Evolutionary conservation across 2,888 invertebrate species (phyloP), one percentile per base, ranked within the genome.

Genomic region (Caenorhabditis doughertyi): DNA sequence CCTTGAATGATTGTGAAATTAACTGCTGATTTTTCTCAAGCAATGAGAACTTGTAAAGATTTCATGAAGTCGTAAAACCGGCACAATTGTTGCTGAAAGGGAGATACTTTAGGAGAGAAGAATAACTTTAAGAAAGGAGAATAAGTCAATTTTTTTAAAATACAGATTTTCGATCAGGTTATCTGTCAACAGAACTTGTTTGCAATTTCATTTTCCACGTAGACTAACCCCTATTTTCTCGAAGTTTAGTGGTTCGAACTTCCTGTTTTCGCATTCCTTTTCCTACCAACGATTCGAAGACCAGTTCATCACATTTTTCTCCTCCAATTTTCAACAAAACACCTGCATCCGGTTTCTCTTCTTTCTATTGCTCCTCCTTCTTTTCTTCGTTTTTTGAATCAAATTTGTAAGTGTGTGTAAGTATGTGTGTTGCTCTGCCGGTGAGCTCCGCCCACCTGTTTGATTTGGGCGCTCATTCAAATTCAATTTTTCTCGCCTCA

Each of bases 401-500:
- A 23, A 73, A 64, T 72, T 77, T 62, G 23, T 32, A n/a, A n/a
- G n/a, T n/a, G n/a, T n/a, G 21, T 18, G 35, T 9, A 35, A 7
- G 35, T 35, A 51, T 51, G 65, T 51, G 64, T 64, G 55, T 62
- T 53, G 49, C 35, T 49, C 47, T 32, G 49, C 23, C 25, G 21
- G 21, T n/a, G 56, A 39, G 55, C 77, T 53, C 60, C 77, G 77
- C 77, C 77, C 77, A 77, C 68, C 68, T 77, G 77, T 77, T 68
- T 77, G 77, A 77, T 77, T 77, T 77, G 68, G 68, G 67, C 51
- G 70, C 77, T 70, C 62, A 64, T 70, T 77, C 72, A 64, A 70
- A 72, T 71, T 80, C 73, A 53, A 70, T 80, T 71, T 60, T 79
- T 64, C 71, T 71, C 71, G 64, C 71, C 58, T 80, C 62, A 67